These are phyloP conservation scores for Cololabis saira DNA, from an alignment of 2,113 vertebrate genomes.

Conservation along the genomic window DNA sequence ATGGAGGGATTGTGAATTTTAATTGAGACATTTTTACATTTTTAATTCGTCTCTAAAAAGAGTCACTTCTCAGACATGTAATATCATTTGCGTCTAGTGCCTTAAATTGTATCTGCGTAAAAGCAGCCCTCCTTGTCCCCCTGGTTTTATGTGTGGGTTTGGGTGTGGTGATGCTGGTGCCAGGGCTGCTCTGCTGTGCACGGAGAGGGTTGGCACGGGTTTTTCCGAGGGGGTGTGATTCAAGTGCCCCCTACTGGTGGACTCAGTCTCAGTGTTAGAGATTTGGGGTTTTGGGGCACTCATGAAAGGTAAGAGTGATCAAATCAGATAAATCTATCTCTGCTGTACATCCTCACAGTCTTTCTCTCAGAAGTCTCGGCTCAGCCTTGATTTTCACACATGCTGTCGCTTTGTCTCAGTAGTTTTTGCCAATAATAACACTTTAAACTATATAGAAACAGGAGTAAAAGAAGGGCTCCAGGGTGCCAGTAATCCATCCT, in stretches of 20 bases:
- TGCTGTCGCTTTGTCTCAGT: too few species aligned
- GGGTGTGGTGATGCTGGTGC: constrained; percentile 56
- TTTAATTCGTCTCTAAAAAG: constrained; percentile 33
- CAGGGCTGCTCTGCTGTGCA: constrained; percentile 6
- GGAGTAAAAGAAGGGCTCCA: too few species aligned
- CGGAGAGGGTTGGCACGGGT: not conserved
- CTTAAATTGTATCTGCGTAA: constrained; percentile 1
- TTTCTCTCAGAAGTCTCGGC: too few species aligned
- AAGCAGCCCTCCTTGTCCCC: not conserved
- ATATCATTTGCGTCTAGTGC: not conserved
- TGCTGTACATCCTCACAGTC: too few species aligned
- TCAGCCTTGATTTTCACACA: too few species aligned
- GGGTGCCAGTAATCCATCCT: too few species aligned
- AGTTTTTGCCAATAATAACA: too few species aligned
- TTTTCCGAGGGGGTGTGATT: constrained; percentile 42
- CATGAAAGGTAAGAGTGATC: too few species aligned
- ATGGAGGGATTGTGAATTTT: constrained; percentile 15
- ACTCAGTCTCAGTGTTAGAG: not conserved
- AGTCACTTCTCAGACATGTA: constrained; percentile 12
- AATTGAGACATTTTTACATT: constrained; percentile 7
- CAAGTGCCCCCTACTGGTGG: constrained; percentile 70
- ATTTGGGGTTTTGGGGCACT: not conserved
- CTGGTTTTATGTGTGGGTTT: constrained; percentile 39
- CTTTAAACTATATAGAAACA: too few species aligned
- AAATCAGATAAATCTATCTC: too few species aligned